Evolutionary conservation across 2,113 vertebrate species (phyloP).

Genomic region (Miniopterus natalensis): DNA sequence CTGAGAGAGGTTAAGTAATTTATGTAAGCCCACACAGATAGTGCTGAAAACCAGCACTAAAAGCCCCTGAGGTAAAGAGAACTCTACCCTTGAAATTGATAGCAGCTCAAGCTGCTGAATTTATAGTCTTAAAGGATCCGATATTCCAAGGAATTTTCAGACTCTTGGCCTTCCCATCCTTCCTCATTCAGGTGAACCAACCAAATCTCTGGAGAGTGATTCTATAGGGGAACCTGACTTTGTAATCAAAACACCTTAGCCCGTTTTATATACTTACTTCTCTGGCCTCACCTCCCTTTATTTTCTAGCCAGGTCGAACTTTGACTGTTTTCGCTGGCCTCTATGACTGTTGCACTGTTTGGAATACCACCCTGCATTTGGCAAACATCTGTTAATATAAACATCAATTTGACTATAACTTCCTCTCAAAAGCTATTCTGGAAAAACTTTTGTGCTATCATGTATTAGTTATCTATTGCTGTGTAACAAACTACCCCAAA

Average conservation of each 20-base stretch:
- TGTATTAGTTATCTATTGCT: background rate
- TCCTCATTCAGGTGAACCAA: background rate
- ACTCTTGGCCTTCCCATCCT: background rate
- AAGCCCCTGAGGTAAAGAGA: constrained; percentile 52
- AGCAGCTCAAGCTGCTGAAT: constrained; percentile 39
- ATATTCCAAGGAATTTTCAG: constrained; percentile 19
- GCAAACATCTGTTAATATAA: background rate
- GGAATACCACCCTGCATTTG: background rate
- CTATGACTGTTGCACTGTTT: background rate
- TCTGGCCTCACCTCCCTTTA: background rate
- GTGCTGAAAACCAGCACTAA: too few relatives aligned
- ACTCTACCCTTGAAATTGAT: constrained; percentile 65
- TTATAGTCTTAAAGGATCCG: background rate
- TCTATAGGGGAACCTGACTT: background rate
- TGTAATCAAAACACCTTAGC: background rate
- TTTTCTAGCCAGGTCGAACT: background rate
- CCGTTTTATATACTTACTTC: background rate
- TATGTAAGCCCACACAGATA: too few relatives aligned
- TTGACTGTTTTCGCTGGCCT: background rate
- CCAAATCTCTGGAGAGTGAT: background rate
- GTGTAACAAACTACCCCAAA: background rate
- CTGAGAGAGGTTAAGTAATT: too few relatives aligned
- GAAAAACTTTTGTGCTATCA: background rate
- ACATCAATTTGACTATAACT: background rate
- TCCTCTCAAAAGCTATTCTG: background rate